phyloP scores from a whole-genome alignment of 2,797 vertebrate species.

The Xiphorhynchus erythropygius region DNA sequence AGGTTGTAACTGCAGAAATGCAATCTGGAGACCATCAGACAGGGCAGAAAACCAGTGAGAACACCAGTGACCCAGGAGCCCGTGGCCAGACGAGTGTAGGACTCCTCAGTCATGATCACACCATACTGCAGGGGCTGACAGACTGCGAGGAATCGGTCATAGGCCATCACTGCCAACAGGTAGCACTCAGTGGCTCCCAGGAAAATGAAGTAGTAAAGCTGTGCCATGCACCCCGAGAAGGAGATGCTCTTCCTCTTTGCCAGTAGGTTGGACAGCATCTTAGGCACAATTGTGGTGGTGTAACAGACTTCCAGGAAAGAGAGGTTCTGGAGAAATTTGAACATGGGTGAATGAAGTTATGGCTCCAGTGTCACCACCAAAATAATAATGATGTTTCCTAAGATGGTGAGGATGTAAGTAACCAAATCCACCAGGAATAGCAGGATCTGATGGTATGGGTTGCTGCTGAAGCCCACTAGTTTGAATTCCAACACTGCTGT shows the following conservation, averaged over 20 bases:
- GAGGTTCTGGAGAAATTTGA: background rate
- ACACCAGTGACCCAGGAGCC: constrained; percentile 36
- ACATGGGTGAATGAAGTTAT: background rate
- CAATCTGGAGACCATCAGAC: background rate
- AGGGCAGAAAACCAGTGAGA: background rate
- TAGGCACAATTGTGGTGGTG: background rate
- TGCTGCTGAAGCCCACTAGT: background rate
- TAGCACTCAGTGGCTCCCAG: constrained; percentile 54
- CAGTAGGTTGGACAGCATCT: background rate
- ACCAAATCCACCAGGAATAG: background rate
- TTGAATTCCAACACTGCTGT: background rate
- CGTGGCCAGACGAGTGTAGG: background rate
- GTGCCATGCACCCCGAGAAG: background rate
- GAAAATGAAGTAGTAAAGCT: constrained; percentile 56
- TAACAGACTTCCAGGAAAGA: background rate
- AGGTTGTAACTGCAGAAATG: background rate
- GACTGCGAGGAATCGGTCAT: constrained; percentile 29
- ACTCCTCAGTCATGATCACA: background rate
- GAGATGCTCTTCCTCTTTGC: background rate
- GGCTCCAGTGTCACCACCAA: background rate
- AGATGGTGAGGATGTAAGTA: background rate
- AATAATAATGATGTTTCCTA: background rate
- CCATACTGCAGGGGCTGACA: constrained; percentile 50
- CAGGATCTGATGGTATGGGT: background rate
- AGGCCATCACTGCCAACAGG: constrained; percentile 49